A percentile compares a stretch with the other conserved stretches of the same genome.
Conservation (phyloP, 2,888 invertebrate species). For the Lepidocyrtinus sp. region DNA sequence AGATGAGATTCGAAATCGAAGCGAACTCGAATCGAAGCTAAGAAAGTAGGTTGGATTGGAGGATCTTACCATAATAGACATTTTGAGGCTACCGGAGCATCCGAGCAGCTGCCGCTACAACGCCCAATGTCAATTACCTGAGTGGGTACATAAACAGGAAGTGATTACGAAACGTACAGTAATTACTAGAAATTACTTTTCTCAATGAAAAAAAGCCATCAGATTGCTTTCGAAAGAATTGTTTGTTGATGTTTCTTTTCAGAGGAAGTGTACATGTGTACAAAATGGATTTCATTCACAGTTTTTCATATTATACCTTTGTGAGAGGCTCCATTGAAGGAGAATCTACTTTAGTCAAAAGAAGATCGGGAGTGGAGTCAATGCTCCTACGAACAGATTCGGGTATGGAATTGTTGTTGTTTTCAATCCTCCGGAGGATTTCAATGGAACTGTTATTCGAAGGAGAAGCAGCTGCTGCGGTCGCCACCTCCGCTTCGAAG, state of each 20-base stretch:
- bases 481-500: conserved; percentile 32
- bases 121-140: conserved; percentile 74
- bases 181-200: no score
- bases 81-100: conserved; percentile 66
- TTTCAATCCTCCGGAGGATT: neutral
- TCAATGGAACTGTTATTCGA: conserved; percentile 23
- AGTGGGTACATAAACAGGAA: neutral
- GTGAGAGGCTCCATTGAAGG: conserved; percentile 42
- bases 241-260: conserved; percentile 9
- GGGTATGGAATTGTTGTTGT: conserved; percentile 10
- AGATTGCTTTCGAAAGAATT: conserved; percentile 24
- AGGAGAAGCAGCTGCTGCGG: neutral
- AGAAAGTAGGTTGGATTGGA: neutral
- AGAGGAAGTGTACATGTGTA: neutral
- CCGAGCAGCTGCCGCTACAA: conserved; percentile 73
- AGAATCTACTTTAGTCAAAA: no score
- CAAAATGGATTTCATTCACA: neutral
- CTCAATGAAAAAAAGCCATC: no score
- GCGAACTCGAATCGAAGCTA: neutral
- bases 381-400: conserved; percentile 3
- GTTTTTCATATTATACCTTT: conserved; percentile 44
- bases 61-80: conserved; percentile 69
- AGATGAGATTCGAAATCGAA: neutral
- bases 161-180: neutral
- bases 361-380: conserved; percentile 25